A percentile compares a stretch with the other conserved stretches of the same genome.
Evolutionary conservation across 1,140 invertebrate genomes (phyloP).

Genomic region (Drosophila sturtevanti): DNA sequence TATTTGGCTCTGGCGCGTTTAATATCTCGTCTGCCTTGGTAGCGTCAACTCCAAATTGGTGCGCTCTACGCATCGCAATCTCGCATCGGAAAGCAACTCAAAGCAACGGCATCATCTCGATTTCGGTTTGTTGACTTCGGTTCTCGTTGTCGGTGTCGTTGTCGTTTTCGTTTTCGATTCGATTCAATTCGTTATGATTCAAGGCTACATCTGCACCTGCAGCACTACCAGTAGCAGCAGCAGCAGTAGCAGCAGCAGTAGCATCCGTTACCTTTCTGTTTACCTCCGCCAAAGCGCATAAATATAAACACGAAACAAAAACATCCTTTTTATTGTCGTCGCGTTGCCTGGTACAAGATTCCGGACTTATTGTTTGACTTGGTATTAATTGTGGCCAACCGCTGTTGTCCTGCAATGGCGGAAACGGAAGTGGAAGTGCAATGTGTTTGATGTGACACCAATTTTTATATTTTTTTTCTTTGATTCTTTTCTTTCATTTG

Average conservation of each 20-base stretch:
- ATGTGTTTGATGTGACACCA: conserved; percentile 66
- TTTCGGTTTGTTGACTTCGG: conserved; percentile 12
- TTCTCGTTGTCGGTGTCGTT: conserved; percentile 6
- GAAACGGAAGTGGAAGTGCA: conserved; percentile 75
- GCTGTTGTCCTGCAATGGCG: conserved; percentile 28
- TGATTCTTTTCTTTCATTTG: conserved; percentile 23
- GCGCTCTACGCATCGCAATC: conserved; percentile 49
- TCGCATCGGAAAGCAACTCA: conserved; percentile 31
- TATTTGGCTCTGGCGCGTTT: conserved; percentile 73
- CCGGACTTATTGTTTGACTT: conserved; percentile 54
- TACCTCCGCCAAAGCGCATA: conserved; percentile 22
- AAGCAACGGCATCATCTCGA: conserved; percentile 9
- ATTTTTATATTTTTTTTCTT: conserved; percentile 39
- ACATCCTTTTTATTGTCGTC: conserved; percentile 8
- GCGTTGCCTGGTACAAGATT: conserved; percentile 18
- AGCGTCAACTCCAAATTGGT: conserved; percentile 70
- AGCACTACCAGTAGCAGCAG: conserved; percentile 28
- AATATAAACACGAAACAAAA: conserved; percentile 30
- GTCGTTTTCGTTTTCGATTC: conserved; percentile 6
- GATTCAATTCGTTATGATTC: conserved; percentile 38
- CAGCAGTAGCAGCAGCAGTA: conserved; percentile 29
- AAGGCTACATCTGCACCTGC: conserved; percentile 60
- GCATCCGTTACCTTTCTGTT: conserved; percentile 39
- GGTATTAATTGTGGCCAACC: conserved; percentile 46
- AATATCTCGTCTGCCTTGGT: conserved; percentile 74